Evolutionary conservation across 1,140 invertebrate species (phyloP).

Genomic region (Parasteatoda tepidariorum): DNA sequence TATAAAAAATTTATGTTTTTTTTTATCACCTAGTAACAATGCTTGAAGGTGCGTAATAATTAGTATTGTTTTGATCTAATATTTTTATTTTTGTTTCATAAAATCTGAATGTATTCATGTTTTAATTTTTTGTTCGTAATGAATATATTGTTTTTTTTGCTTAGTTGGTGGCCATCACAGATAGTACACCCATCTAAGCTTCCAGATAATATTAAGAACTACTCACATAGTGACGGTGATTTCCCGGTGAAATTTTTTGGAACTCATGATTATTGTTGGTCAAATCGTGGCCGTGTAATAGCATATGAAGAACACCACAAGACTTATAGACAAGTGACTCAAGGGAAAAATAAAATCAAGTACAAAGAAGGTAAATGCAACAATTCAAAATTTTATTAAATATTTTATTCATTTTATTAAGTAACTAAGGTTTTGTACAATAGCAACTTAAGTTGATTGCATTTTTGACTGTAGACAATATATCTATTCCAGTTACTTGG

Average conservation of each 20-base stretch:
- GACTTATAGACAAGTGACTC: neutral
- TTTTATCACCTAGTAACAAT: no score
- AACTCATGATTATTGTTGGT: constrained; percentile 91
- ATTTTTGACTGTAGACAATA: neutral
- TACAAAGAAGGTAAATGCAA: neutral
- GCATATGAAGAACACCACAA: constrained; percentile 65
- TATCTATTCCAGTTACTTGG: neutral
- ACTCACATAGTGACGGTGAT: constrained; percentile 81
- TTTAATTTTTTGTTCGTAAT: no score
- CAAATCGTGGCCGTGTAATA: constrained; percentile 82
- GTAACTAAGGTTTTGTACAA: neutral
- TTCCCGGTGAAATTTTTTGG: constrained; percentile 95
- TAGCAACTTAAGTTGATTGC: neutral
- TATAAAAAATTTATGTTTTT: no score
- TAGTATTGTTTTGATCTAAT: no score
- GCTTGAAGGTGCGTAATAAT: no score
- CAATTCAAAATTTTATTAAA: neutral
- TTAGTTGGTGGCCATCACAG: constrained; percentile 89
- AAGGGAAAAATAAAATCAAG: neutral
- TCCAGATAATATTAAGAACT: constrained; percentile 81
- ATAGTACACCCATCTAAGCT: constrained; percentile 87
- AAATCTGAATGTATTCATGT: no score
- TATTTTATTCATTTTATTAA: neutral
- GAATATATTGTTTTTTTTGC: no score
- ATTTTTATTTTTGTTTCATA: no score